These are phyloP conservation scores for Lasioglossum lativentre DNA, from an alignment of 2,888 invertebrate genomes.

Conservation along the genomic window DNA sequence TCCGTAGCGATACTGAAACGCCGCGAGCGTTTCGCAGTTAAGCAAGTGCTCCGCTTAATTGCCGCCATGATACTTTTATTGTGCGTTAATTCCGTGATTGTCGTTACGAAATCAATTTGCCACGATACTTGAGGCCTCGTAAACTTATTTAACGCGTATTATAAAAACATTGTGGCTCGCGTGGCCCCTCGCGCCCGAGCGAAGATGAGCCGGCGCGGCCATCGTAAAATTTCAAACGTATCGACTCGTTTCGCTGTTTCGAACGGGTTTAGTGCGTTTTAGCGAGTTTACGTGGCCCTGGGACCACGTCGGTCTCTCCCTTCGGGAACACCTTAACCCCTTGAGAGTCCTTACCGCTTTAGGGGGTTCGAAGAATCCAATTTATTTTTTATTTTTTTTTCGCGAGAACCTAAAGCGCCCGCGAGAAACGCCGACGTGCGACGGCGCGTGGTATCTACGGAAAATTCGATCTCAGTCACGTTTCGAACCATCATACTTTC, in stretches of 20 bases:
- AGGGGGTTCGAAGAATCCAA: conserved; percentile 1
- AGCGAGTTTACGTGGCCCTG: conserved; percentile 9
- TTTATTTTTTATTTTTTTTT: background rate
- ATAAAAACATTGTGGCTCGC: conserved; percentile 73
- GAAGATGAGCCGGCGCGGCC: background rate
- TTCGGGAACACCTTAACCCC: background rate
- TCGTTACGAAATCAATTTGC: conserved; percentile 78
- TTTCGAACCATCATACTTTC: background rate
- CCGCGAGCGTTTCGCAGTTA: conserved; percentile 59
- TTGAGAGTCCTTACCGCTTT: background rate
- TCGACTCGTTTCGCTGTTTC: conserved; percentile 35
- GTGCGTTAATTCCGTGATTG: conserved; percentile 76
- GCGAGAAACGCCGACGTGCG: background rate
- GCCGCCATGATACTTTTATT: conserved; percentile 74
- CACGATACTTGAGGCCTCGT: conserved; percentile 73
- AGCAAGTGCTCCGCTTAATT: conserved; percentile 73
- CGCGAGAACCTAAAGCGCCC: background rate
- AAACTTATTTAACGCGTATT: conserved; percentile 78
- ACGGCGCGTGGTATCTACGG: background rate
- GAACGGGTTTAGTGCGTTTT: conserved; percentile 10
- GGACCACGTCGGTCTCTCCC: background rate
- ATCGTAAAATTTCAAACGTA: conserved; percentile 41
- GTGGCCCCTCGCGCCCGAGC: conserved; percentile 32
- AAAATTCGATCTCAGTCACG: background rate
- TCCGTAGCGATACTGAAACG: conserved; percentile 65